Evolutionary conservation across 2,888 invertebrate species (phyloP).

Genomic region (Hydraecia micacea): DNA sequence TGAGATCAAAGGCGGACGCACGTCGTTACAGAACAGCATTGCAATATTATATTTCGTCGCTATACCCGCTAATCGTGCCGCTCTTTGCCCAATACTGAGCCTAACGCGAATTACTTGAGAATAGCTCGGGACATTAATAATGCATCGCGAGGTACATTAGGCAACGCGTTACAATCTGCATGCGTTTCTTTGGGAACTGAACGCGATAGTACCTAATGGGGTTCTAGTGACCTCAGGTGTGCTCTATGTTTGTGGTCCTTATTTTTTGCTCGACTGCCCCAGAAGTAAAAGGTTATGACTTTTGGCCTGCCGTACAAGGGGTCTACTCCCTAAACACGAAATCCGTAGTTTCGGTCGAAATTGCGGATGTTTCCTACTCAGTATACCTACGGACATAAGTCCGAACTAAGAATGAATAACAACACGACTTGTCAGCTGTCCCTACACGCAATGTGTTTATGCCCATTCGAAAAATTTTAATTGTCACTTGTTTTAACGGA

Average conservation of each 20-base stretch:
- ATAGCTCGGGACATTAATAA: conserved; percentile 76
- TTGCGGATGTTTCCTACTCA: not conserved
- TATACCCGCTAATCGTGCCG: not conserved
- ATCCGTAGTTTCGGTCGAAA: not conserved
- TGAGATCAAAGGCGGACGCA: not conserved
- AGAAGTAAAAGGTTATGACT: not conserved
- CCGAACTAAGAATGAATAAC: not conserved
- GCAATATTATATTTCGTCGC: not conserved
- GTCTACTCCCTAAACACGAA: not conserved
- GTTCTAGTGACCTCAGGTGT: conserved; percentile 3
- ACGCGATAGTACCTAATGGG: conserved; percentile 43
- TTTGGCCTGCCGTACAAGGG: not conserved
- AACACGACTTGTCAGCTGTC: not conserved
- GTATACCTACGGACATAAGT: not conserved
- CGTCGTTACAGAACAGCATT: not conserved
- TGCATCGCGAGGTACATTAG: conserved; percentile 72
- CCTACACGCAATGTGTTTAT: not conserved
- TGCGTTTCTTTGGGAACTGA: conserved; percentile 61
- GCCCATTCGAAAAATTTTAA: not conserved
- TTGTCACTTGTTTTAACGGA: not conserved
- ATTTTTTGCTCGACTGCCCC: not conserved
- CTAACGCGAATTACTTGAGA: conserved; percentile 71
- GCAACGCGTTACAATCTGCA: conserved; percentile 70
- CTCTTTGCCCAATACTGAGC: not conserved
- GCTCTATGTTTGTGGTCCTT: conserved; percentile 16